Evolutionary conservation across 1,140 invertebrate genomes (phyloP).

Genomic region (Drosophila setifemur): DNA sequence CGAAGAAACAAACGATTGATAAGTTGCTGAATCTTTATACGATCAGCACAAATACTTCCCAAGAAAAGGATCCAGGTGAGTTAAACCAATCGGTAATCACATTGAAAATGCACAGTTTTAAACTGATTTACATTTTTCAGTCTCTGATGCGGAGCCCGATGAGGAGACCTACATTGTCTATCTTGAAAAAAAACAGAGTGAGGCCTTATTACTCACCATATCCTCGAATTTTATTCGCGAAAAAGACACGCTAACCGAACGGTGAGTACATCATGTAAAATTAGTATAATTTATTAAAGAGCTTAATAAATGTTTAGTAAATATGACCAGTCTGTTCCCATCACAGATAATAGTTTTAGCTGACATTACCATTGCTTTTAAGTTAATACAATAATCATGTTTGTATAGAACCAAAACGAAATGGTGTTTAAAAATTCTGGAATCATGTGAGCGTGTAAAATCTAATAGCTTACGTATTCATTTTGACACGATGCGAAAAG

Average conservation of each 20-base stretch:
- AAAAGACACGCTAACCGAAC: conserved; percentile 73
- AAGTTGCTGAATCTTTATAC: conserved; percentile 58
- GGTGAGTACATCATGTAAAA: too few species aligned
- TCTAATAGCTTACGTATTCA: conserved; percentile 84
- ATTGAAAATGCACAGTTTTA: not conserved
- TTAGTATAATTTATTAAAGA: too few species aligned
- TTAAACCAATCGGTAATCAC: not conserved
- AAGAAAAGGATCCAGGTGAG: conserved; percentile 51
- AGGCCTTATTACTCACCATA: conserved; percentile 74
- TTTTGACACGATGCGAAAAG: conserved; percentile 85
- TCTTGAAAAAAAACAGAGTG: conserved; percentile 50
- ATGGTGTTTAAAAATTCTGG: conserved; percentile 85
- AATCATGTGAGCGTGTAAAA: conserved; percentile 83
- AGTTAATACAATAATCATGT: too few species aligned
- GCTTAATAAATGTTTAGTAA: too few species aligned
- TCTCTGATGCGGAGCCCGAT: conserved; percentile 75
- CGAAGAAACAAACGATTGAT: conserved; percentile 8
- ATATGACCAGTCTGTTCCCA: too few species aligned
- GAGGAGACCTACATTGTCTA: conserved; percentile 74
- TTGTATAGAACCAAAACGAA: conserved; percentile 83
- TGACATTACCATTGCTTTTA: too few species aligned
- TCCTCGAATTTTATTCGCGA: conserved; percentile 77
- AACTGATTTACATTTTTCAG: conserved; percentile 13
- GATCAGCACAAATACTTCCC: not conserved
- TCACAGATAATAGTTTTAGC: too few species aligned